These are phyloP conservation scores for Diploptera punctata DNA, from an alignment of 2,888 invertebrate genomes.

Conservation along the genomic window DNA sequence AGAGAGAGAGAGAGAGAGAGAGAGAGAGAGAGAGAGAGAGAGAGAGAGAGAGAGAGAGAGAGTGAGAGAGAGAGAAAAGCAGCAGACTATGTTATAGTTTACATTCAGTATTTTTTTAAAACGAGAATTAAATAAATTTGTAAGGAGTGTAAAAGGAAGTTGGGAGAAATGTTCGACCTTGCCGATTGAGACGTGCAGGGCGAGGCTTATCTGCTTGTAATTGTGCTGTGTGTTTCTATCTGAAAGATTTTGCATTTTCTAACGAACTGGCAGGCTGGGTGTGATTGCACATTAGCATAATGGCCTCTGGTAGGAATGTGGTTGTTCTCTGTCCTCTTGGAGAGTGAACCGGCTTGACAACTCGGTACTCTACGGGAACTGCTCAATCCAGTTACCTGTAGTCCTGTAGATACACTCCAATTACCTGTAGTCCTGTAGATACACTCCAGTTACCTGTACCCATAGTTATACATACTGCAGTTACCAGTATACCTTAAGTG, in stretches of 20 bases:
- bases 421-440: too few relatives aligned
- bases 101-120: background rate
- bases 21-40: background rate
- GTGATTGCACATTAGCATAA: constrained; percentile 20
- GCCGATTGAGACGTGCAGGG: background rate
- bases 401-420: too few relatives aligned
- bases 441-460: too few relatives aligned
- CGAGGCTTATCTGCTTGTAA: constrained; percentile 7
- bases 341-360: too few relatives aligned
- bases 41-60: constrained; percentile 26
- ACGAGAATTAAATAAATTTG: background rate
- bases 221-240: constrained; percentile 21
- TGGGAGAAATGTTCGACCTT: too few relatives aligned
- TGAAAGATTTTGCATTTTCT: constrained; percentile 30
- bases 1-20: background rate
- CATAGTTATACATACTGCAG: too few relatives aligned
- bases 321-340: too few relatives aligned
- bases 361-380: too few relatives aligned
- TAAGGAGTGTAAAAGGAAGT: too few relatives aligned
- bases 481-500: too few relatives aligned
- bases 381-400: too few relatives aligned
- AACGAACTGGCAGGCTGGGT: constrained; percentile 24
- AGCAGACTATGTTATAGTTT: constrained; percentile 28
- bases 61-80: constrained; percentile 14
- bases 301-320: constrained; percentile 22